Percentiles rank a stretch among this genome's conserved stretches.
These are phyloP conservation scores for Podarcis raffonei DNA, from an alignment of 2,113 vertebrate genomes.

Conservation along the genomic window DNA sequence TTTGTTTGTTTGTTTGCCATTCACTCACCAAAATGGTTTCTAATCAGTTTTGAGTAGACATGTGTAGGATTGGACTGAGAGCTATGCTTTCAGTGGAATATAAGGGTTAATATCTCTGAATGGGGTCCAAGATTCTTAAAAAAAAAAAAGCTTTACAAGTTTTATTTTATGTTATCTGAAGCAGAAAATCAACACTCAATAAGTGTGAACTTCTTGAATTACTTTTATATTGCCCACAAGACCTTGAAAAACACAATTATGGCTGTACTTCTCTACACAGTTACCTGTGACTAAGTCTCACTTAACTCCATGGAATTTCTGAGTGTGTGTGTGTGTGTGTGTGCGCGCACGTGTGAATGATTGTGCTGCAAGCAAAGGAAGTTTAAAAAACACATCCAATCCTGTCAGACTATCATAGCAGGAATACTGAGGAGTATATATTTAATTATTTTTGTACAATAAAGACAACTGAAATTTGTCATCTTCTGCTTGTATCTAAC, in stretches of 20 bases:
- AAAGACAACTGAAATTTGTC: not conserved
- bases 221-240: not conserved
- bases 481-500: not conserved
- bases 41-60: too few species aligned
- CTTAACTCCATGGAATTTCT: not conserved
- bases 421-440: not conserved
- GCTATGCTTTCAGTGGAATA: not conserved
- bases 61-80: not conserved
- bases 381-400: not conserved
- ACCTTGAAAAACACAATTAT: not conserved
- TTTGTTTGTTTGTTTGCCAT: too few species aligned
- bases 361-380: not conserved
- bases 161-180: not conserved
- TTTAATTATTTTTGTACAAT: not conserved
- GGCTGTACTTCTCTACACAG: not conserved
- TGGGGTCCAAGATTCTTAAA: not conserved
- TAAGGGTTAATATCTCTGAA: not conserved
- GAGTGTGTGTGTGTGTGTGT: too few species aligned
- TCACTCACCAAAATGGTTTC: too few species aligned
- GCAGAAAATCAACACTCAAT: not conserved
- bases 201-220: not conserved
- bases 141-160: not conserved
- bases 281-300: not conserved
- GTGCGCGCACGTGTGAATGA: too few species aligned
- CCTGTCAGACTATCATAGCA: not conserved